phyloP scores from a whole-genome alignment of 2,888 invertebrate genomes.

The Sinotaia quadrata region DNA sequence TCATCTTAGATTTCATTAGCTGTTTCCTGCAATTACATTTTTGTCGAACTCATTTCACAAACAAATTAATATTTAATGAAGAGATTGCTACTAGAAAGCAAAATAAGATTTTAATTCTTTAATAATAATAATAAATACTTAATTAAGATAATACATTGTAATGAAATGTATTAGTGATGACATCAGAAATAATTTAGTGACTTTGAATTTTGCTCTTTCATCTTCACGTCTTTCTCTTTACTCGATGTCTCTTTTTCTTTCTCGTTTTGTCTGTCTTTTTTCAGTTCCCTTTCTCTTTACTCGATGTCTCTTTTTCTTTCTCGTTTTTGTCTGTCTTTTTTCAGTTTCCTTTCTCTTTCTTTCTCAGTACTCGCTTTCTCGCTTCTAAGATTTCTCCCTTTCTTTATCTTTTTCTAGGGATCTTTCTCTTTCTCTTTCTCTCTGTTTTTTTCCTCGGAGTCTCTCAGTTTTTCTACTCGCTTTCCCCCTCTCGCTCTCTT shows the following conservation, averaged over 20 bases:
- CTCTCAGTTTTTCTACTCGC: constrained; percentile 3
- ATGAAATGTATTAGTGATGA: too few species aligned
- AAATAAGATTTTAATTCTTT: too few species aligned
- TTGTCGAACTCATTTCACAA: too few species aligned
- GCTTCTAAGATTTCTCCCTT: background rate
- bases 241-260: background rate
- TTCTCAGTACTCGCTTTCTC: background rate
- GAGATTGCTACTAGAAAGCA: too few species aligned
- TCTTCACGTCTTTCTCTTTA: background rate
- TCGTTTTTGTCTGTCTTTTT: constrained; percentile 3
- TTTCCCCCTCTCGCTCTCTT: background rate
- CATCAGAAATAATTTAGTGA: too few species aligned
- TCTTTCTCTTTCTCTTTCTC: background rate
- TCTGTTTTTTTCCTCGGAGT: background rate
- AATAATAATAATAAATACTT: too few species aligned
- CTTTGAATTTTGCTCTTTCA: too few species aligned
- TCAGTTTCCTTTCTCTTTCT: background rate
- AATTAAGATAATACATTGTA: too few species aligned
- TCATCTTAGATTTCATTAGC: too few species aligned
- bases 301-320: background rate
- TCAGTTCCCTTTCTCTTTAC: background rate
- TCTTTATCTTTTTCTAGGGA: background rate
- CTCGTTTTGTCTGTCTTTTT: background rate
- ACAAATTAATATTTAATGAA: too few species aligned
- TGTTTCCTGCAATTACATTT: too few species aligned